Base-by-base conservation (phyloP, 2,888 invertebrate genomes). In the Papilio protenor region DNA sequence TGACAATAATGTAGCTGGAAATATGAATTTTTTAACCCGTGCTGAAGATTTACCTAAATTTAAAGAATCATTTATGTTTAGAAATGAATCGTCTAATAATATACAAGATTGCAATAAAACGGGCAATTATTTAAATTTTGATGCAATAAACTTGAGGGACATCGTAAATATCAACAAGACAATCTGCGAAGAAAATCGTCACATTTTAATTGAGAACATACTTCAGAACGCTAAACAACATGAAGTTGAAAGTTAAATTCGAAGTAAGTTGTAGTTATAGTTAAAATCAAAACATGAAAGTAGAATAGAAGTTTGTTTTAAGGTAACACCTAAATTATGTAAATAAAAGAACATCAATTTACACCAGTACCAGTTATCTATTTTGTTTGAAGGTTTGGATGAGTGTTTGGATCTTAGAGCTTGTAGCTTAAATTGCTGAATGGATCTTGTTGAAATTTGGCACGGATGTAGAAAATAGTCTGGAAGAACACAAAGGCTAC, bases 211-310 rank as follows among this genome's bases (percentile, higher is more conserved):
- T 66, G 75, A 66, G 21, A 75, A 64, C 14, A 66, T 66, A 47
- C 16, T 59, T n/a, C 49, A 49, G 52, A 75, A 75, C 14, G 33
- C 16, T 59, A 40, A 52, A 49, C 21, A 66, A 66, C 10, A 55
- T 14, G 49, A 66, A 66, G 47, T 3, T 61, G 6, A 23, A 49
- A 27, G 40, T 40, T 11, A 14, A 57, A 59, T 57, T 16, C 33
- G 16, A 75, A 40, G 75, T 75, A 66, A 75, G 66, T 66, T 73
- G 11, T 69, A n/a, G 10, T 66, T 66, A 16, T 14, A 49, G 49
- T 14, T 49, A 1, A 52, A 52, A 5, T 16, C 18, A 18, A 49
- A 49, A 49, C 14, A 49, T 4, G 49, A 49, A 52, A 52, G 52
- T 52, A 52, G 18, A 52, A 52, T 16, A 16, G 52, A 52, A 16